These are phyloP conservation scores for Epinephelus awoara DNA, from an alignment of 2,797 vertebrate species.

Conservation along the genomic window DNA sequence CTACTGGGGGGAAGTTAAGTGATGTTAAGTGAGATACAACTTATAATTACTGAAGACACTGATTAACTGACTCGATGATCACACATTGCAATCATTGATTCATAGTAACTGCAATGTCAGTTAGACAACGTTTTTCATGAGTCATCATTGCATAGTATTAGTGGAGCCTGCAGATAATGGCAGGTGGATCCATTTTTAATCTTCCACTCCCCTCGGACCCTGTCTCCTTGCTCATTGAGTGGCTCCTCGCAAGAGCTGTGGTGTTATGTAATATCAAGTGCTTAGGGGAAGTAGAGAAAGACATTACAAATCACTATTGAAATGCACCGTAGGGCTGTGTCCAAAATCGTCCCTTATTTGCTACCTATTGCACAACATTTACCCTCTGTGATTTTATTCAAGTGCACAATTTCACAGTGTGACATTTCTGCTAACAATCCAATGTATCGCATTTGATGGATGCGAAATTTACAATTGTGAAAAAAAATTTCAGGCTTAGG, in stretches of 20 bases:
- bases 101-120: not conserved
- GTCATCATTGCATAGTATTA: not conserved
- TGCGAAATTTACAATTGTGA: conserved; percentile 19
- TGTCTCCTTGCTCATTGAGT: conserved; percentile 10
- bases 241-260: conserved; percentile 16
- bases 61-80: not conserved
- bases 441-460: conserved; percentile 25
- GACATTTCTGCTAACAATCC: not conserved
- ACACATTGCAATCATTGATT: not conserved
- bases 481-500: no score
- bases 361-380: not conserved
- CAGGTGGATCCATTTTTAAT: not conserved
- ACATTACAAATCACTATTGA: conserved; percentile 20
- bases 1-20: not conserved
- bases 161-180: not conserved
- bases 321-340: no score
- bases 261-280: conserved; percentile 35
- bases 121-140: not conserved
- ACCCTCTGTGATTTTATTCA: conserved; percentile 6
- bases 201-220: not conserved
- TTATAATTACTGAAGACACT: not conserved
- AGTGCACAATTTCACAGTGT: not conserved
- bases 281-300: conserved; percentile 26
- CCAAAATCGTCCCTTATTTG: no score
- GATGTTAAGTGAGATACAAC: not conserved